A percentile compares a stretch with the other conserved stretches of the same genome.
phyloP scores from a whole-genome alignment of 2,797 vertebrate species.

The Sarcophilus harrisii region DNA sequence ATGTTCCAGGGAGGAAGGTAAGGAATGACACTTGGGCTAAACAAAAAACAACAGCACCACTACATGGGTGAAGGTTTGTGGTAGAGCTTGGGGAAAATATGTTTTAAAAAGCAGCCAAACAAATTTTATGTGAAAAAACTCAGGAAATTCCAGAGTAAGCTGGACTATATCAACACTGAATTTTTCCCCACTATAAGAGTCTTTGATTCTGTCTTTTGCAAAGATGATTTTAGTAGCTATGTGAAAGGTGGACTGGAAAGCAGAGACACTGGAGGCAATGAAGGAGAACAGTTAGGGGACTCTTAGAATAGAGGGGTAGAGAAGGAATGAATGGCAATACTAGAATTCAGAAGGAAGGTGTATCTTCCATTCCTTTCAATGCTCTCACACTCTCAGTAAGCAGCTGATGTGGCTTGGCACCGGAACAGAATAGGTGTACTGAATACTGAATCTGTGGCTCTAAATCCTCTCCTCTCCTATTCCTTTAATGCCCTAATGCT shows the following conservation, averaged over 20 bases:
- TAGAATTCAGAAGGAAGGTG: background rate
- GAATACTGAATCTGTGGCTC: background rate
- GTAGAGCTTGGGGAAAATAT: background rate
- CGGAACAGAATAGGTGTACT: slow-evolving; percentile 22
- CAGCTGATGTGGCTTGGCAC: background rate
- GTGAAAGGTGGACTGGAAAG: background rate
- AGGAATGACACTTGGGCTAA: background rate
- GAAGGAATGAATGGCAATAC: background rate
- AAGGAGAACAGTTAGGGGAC: background rate
- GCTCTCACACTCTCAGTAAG: background rate
- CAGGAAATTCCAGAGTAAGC: background rate
- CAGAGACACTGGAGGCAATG: background rate
- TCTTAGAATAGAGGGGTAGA: background rate
- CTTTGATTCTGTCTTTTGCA: background rate
- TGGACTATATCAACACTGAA: background rate
- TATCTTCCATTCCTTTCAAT: background rate
- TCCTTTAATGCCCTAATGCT: background rate
- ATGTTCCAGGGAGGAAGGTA: background rate
- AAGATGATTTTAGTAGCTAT: background rate
- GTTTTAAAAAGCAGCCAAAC: background rate
- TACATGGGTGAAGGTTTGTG: background rate
- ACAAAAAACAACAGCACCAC: background rate
- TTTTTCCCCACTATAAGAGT: background rate
- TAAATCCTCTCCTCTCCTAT: background rate
- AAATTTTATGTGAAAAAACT: background rate